Percentiles rank a stretch among this genome's conserved stretches.
Evolutionary conservation across 2,797 vertebrate genomes (phyloP).

Genomic region (Brachyalestes nurse): DNA sequence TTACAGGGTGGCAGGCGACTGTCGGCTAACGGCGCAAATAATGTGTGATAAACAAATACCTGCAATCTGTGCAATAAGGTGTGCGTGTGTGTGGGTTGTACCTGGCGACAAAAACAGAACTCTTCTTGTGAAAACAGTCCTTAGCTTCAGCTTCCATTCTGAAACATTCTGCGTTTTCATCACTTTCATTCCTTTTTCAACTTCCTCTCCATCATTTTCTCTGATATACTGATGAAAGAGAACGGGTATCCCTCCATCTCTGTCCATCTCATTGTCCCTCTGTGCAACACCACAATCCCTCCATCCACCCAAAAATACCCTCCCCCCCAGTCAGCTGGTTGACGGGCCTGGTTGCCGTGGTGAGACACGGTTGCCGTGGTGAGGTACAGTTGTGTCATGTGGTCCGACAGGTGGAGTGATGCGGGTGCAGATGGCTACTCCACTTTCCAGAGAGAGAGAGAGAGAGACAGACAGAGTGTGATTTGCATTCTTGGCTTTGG

Average conservation of each 20-base stretch:
- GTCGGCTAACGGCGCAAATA: conserved; percentile 25
- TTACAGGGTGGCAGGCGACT: conserved; percentile 9
- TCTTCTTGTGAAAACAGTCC: conserved; percentile 1
- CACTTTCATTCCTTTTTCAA: not conserved
- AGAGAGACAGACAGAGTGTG: not conserved
- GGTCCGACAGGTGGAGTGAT: conserved; percentile 21
- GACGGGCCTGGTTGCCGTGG: conserved; percentile 42
- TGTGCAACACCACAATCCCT: not conserved
- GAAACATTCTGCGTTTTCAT: not conserved
- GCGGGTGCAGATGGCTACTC: conserved; percentile 25
- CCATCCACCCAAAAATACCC: not conserved
- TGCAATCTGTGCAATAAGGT: conserved; percentile 29
- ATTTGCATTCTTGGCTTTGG: no score
- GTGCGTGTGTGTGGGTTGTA: conserved; percentile 27
- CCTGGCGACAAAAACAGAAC: conserved; percentile 39
- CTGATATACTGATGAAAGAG: conserved; percentile 5
- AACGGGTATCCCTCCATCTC: not conserved
- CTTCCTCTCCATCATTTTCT: not conserved
- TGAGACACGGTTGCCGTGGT: conserved; percentile 39
- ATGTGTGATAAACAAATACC: conserved; percentile 44
- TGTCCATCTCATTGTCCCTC: not conserved
- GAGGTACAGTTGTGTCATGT: conserved; percentile 3
- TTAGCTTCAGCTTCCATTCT: not conserved
- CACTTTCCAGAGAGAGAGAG: not conserved
- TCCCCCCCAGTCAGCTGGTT: not conserved